Evolutionary conservation across 2,888 invertebrate species (phyloP).

Genomic region (Notodonta dromedarius): DNA sequence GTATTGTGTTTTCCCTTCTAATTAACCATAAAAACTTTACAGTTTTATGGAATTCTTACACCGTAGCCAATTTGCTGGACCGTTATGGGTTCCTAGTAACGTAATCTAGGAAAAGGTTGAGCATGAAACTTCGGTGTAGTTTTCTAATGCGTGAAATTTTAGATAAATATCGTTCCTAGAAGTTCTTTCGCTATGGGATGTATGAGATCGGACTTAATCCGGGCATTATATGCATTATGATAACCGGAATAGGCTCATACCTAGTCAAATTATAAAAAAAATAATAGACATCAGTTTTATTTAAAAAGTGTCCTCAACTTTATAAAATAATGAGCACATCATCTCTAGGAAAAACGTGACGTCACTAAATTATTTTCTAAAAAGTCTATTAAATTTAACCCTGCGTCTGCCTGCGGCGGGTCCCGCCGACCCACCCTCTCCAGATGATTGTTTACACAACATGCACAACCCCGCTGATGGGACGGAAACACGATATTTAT

Average conservation of each 20-base stretch:
- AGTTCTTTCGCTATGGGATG: not conserved
- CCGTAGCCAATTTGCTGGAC: conserved; percentile 6
- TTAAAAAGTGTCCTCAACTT: too few species aligned
- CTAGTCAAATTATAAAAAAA: too few species aligned
- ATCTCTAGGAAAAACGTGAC: not conserved
- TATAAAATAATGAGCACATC: too few species aligned
- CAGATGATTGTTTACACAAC: conserved; percentile 49
- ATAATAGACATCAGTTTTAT: too few species aligned
- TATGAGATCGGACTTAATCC: too few species aligned
- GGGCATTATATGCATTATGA: too few species aligned
- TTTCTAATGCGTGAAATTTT: not conserved
- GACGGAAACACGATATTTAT: conserved; percentile 57
- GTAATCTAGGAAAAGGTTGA: not conserved
- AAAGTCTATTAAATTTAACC: conserved; percentile 34
- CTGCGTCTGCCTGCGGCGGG: conserved; percentile 14
- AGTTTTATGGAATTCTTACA: not conserved
- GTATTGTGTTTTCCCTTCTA: not conserved
- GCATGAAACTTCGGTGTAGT: not conserved
- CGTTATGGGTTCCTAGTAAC: not conserved
- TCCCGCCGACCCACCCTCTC: conserved; percentile 25
- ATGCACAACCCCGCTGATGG: conserved; percentile 40
- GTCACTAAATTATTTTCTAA: conserved; percentile 15
- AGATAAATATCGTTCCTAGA: not conserved
- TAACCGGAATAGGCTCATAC: too few species aligned
- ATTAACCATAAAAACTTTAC: not conserved